phyloP scores from a whole-genome alignment of 2,888 invertebrate species.

The Pemphredon lugubris region DNA sequence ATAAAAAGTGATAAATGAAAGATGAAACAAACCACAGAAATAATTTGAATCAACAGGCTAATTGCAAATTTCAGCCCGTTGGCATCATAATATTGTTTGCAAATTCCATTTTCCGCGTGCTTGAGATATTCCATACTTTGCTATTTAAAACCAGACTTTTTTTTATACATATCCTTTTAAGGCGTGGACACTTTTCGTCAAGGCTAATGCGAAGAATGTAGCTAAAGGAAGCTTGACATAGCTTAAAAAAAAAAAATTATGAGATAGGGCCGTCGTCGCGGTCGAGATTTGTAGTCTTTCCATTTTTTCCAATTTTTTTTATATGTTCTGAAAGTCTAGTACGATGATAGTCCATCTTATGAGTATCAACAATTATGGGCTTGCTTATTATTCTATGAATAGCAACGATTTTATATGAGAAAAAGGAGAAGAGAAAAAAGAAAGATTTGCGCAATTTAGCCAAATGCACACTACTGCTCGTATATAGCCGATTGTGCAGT shows the following conservation, averaged over 20 bases:
- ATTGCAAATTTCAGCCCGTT: conserved; percentile 43
- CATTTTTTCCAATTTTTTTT: conserved; percentile 33
- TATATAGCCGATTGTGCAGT: conserved; percentile 52
- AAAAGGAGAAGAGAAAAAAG: conserved; percentile 27
- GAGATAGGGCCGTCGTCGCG: conserved; percentile 26
- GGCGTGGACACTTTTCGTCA: conserved; percentile 24
- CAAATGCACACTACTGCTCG: conserved; percentile 68
- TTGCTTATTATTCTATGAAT: conserved; percentile 54
- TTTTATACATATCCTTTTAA: conserved; percentile 60
- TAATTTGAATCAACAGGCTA: conserved; percentile 40
- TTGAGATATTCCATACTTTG: conserved; percentile 45
- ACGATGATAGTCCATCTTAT: conserved; percentile 43
- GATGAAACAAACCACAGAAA: conserved; percentile 40
- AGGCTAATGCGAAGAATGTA: conserved; percentile 18
- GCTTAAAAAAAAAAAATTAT: conserved; percentile 11
- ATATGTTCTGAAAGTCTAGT: conserved; percentile 30
- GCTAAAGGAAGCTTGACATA: conserved; percentile 26
- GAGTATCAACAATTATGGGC: conserved; percentile 47
- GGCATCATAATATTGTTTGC: conserved; percentile 21
- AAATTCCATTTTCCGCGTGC: conserved; percentile 44
- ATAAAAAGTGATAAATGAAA: conserved; percentile 46
- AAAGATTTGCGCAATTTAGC: conserved; percentile 52
- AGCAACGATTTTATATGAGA: conserved; percentile 52
- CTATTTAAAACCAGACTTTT: conserved; percentile 60
- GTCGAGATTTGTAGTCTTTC: conserved; percentile 19